These are phyloP conservation scores for Agrilus planipennis DNA, from an alignment of 1,140 invertebrate species.

Conservation along the genomic window DNA sequence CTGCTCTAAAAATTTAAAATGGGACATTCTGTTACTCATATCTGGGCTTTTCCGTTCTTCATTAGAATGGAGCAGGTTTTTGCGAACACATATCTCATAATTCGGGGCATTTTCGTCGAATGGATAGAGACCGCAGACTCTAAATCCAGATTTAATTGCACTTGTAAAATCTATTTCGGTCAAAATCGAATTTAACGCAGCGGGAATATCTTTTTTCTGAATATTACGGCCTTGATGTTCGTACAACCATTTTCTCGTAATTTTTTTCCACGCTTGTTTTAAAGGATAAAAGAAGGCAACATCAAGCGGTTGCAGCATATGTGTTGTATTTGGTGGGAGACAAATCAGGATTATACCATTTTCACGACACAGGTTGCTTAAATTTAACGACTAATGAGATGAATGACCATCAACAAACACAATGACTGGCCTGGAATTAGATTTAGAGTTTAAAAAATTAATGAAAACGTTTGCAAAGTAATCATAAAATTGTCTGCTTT, in stretches of 20 bases:
- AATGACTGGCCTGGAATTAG: constrained; percentile 2
- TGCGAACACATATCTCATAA: background rate
- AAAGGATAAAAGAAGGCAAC: constrained; percentile 30
- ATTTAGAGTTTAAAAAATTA: constrained; percentile 8
- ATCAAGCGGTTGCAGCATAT: constrained; percentile 30
- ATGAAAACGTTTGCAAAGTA: constrained; percentile 24
- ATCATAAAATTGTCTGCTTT: constrained; percentile 19
- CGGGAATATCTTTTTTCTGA: background rate
- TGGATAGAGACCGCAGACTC: background rate
- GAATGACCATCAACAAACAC: constrained; percentile 10
- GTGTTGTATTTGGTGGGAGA: constrained; percentile 28
- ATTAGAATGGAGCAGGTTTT: background rate
- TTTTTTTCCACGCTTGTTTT: constrained; percentile 26
- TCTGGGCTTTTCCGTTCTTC: background rate
- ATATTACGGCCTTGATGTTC: background rate
- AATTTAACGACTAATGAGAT: constrained; percentile 28
- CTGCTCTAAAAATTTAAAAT: background rate
- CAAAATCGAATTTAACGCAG: background rate
- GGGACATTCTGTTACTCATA: background rate
- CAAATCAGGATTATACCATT: constrained; percentile 30
- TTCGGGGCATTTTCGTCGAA: background rate
- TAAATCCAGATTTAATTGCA: background rate
- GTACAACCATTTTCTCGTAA: constrained; percentile 14
- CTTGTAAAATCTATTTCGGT: background rate
- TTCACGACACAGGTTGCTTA: constrained; percentile 25